Conservation (phyloP, 1,140 invertebrate species). For the Drosophila subobscura region DNA sequence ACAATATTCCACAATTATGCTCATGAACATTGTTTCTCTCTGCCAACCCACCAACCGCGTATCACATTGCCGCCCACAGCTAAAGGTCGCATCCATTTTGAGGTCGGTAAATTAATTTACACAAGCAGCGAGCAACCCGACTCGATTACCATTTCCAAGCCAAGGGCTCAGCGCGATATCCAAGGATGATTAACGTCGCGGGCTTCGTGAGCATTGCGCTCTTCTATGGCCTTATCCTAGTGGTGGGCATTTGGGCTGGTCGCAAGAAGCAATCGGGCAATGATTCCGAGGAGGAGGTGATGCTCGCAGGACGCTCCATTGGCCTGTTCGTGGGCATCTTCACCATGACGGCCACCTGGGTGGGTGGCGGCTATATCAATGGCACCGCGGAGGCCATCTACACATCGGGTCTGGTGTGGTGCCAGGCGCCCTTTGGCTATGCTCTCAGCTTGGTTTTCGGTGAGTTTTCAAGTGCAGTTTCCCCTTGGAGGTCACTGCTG, state of each 20-base stretch:
- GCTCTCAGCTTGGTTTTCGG: constrained; percentile 96
- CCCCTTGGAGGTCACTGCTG: too few species aligned
- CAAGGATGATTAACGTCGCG: constrained; percentile 93
- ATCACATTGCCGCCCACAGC: constrained; percentile 46
- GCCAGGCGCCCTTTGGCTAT: constrained; percentile 99
- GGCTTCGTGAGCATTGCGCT: constrained; percentile 96
- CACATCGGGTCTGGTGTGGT: constrained; percentile 95
- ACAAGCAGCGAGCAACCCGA: constrained; percentile 9
- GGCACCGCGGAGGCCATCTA: constrained; percentile 98
- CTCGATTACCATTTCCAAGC: constrained; percentile 13
- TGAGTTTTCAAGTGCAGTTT: constrained; percentile 75
- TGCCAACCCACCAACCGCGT: background rate
- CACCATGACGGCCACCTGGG: constrained; percentile 99
- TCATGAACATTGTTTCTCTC: constrained; percentile 16
- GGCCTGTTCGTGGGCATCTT: constrained; percentile 98
- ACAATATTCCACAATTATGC: constrained; percentile 22
- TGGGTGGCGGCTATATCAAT: constrained; percentile 99
- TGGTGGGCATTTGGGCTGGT: constrained; percentile 97
- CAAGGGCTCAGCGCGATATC: constrained; percentile 25
- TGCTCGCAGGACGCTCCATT: constrained; percentile 97
- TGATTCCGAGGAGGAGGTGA: constrained; percentile 97
- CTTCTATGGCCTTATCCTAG: constrained; percentile 96
- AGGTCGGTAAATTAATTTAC: constrained; percentile 37
- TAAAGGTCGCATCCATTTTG: constrained; percentile 50
- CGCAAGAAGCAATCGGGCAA: constrained; percentile 94